Base-by-base conservation (phyloP, 2,113 vertebrate genomes). In the Elephas maximus region DNA sequence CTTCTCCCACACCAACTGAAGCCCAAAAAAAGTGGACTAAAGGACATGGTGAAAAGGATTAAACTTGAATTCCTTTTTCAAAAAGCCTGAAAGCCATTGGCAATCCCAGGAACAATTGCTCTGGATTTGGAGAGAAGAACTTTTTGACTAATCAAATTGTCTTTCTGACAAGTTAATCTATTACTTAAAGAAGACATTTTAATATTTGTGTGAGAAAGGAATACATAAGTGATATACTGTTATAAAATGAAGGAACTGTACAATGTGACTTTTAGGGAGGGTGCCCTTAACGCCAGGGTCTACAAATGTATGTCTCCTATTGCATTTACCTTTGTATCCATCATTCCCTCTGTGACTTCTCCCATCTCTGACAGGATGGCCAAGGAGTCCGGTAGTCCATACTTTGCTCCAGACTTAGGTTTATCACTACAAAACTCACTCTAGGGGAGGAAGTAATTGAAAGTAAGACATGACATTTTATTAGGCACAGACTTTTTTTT, bases 361-460 rank as follows among this genome's bases (percentile, higher is more conserved):
- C 99, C 99, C 99, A 99, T 99, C 99, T 99, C 99, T 0, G 99
- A 99, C 85, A 99, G 98, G 97, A 99, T 99, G 92, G 99, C 98
- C 98, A 99, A 97, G 0, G 99, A 99, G 79, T 99, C 99, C 92
- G 99, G 99, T 95, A 99, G 99, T 88, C 99, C 99, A 0, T 99
- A 99, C 98, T 99, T 99, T 63, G 99, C 98, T 97, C 99, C 99
- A 92, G 99, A 99, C 98, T 99, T 99, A 7, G 99, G 99, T 98
- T 99, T 99, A 97, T 99, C 99, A 69, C 99, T 99, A 97, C 99
- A 99, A 99, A 99, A 99, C 98, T 99, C 99, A 67, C 99, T 99
- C 99, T 99, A 93, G 89, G 97, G 73, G 65, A 96, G 93, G 57
- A 95, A 96, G 5, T 28, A 44, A 91, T 80, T n/a, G 51, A 90